phyloP scores from a whole-genome alignment of 2,888 invertebrate species.

The Bombylius major region DNA sequence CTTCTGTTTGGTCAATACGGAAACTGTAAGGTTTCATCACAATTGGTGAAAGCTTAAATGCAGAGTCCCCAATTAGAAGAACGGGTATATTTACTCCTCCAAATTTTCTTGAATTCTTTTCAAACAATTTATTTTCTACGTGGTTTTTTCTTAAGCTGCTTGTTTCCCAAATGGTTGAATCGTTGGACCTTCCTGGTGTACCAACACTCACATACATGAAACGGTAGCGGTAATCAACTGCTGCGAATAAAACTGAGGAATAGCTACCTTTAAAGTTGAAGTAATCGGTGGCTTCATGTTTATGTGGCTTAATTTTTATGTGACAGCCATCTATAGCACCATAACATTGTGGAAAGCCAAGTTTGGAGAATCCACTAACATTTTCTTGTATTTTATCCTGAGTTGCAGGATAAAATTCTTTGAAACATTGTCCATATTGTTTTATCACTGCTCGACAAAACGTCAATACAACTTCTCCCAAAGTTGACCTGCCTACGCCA shows the following conservation, averaged over 20 bases:
- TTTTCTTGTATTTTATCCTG: not conserved
- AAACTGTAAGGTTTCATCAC: too few relatives aligned
- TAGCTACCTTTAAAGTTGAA: not conserved
- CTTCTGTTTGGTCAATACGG: not conserved
- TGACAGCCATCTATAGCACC: not conserved
- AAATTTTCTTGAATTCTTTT: too few relatives aligned
- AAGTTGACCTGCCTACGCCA: not conserved
- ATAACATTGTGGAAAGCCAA: not conserved
- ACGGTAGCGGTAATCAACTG: not conserved
- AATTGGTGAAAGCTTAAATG: not conserved
- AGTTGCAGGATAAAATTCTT: not conserved
- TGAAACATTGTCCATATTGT: not conserved
- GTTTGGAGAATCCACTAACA: not conserved
- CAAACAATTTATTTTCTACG: not conserved
- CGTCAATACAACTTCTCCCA: not conserved
- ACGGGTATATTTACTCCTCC: not conserved
- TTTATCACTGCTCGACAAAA: not conserved
- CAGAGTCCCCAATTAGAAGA: not conserved
- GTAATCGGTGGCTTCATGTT: not conserved
- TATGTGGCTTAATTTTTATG: not conserved
- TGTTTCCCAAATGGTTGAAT: not conserved
- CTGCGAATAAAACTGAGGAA: not conserved
- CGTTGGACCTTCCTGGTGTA: not conserved
- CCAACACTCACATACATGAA: not conserved
- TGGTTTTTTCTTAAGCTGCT: not conserved